Evolutionary conservation across 1,140 invertebrate genomes (phyloP), one percentile per base, ranked within the genome.

Genomic region (Eulimnadia texana): DNA sequence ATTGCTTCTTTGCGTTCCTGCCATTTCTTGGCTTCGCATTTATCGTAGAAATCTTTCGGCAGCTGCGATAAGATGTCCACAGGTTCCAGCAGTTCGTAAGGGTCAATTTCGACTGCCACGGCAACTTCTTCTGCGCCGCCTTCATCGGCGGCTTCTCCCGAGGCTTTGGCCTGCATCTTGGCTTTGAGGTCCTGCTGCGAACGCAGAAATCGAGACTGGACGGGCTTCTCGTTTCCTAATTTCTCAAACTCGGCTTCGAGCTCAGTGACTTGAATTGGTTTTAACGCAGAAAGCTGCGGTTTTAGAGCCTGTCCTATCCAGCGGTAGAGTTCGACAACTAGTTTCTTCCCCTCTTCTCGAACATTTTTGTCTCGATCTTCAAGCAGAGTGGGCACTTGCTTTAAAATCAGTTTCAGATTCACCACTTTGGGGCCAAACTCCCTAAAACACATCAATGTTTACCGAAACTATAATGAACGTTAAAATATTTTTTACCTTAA

Each of bases 1-100:
- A 99, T 68, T 0, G 85, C 84, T 72, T 98, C 91, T 72, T 96
- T 96, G 9, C 96, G 78, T 56, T 98, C 90, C 69, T 93, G 88
- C 96, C 96, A 99, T 70, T 98, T 98, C 70, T 97, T 98, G 0
- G 88, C 88, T 73, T 98, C 93, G 29, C 93, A 67, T 74, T 95
- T 92, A 6, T 96, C 92, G 70, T 87, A 95, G 72, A 97, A 99
- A 72, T 97, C 90, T 77, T 94, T 94, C 0, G 93, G 93, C 23
- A 98, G 71, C 72, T 93, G 87, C 2, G 87, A 84, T 0, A 98
- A 70, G 68, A 99, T 92, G 70, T 98, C 90, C 25, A 96, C 90
- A 0, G 93, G 85, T 67, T 92, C 85, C 6, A 96, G 70, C 1
- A 97, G 72, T 57, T 98, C 94, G 70, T 86, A 93, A 0, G 92